Conservation (phyloP, 2,113 vertebrate species). For the Caranx melampygus region DNA sequence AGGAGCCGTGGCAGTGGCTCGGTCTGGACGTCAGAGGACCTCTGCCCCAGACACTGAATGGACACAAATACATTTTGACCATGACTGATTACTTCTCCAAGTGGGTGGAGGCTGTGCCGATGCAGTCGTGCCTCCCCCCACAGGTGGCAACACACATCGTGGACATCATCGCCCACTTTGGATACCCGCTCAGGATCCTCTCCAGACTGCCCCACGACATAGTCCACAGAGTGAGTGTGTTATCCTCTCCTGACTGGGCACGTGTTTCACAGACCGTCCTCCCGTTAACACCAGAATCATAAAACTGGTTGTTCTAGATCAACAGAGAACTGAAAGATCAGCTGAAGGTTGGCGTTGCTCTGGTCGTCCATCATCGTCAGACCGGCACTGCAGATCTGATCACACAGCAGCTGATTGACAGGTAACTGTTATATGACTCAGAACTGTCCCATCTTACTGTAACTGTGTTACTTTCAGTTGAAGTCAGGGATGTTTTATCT, state of each 20-base stretch:
- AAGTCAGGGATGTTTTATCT: no score
- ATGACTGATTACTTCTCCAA: constrained; percentile 77
- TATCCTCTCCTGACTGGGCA: no score
- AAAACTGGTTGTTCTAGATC: constrained; percentile 56
- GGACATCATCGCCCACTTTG: constrained; percentile 75
- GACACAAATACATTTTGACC: constrained; percentile 74
- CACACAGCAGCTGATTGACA: constrained; percentile 76
- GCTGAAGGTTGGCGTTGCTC: constrained; percentile 56
- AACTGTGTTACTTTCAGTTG: no score
- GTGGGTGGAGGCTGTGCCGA: constrained; percentile 79
- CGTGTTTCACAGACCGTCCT: no score
- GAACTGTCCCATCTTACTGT: no score
- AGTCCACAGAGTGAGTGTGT: constrained; percentile 65
- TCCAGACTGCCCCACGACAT: constrained; percentile 73
- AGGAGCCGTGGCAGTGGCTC: constrained; percentile 79
- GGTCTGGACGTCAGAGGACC: constrained; percentile 79
- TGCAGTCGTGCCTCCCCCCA: constrained; percentile 64
- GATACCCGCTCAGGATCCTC: constrained; percentile 77
- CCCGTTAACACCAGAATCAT: no score
- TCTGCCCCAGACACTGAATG: constrained; percentile 65
- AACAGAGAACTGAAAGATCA: constrained; percentile 73
- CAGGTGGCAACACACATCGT: constrained; percentile 58
- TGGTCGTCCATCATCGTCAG: constrained; percentile 73
- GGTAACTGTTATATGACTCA: constrained; percentile 41
- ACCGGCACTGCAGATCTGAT: constrained; percentile 67